Conservation (phyloP, 2,888 invertebrate species). For the Campopleginae sp. region DNA sequence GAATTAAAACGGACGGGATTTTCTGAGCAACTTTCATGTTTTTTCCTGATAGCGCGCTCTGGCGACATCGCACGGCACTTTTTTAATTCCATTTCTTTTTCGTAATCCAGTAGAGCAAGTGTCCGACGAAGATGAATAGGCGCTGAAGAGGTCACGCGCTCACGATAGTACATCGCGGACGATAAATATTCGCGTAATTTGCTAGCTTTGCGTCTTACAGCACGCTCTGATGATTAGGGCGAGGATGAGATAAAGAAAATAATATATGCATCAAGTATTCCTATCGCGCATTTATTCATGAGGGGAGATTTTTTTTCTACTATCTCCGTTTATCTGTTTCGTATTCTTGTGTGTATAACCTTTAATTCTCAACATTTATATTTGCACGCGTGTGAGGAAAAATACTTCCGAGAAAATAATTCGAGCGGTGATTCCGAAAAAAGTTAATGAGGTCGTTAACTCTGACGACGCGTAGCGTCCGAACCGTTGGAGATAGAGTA, state of each 20-base stretch:
- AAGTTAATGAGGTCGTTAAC: neutral
- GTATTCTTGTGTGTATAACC: neutral
- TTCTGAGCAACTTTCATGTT: neutral
- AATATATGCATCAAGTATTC: conserved; percentile 2
- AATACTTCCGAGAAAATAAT: neutral
- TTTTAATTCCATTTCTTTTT: conserved; percentile 17
- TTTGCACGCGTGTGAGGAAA: neutral
- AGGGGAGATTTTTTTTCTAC: neutral
- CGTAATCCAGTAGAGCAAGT: neutral
- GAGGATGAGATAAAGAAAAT: conserved; percentile 44
- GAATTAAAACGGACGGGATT: conserved; percentile 35
- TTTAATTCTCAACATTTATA: neutral
- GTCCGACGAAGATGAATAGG: conserved; percentile 37
- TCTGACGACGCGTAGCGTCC: neutral
- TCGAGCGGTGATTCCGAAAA: neutral
- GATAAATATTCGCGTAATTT: conserved; percentile 50
- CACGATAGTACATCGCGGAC: conserved; percentile 29
- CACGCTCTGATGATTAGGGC: conserved; percentile 14
- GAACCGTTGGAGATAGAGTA: neutral
- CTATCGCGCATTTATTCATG: neutral
- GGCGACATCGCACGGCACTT: conserved; percentile 1
- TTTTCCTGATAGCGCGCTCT: neutral
- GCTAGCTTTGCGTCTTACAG: conserved; percentile 14
- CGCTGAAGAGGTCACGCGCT: conserved; percentile 42
- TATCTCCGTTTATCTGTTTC: neutral